Evolutionary conservation across 2,113 vertebrate species (phyloP), one percentile per base, ranked within the genome.

Genomic region (Ursus arctos): DNA sequence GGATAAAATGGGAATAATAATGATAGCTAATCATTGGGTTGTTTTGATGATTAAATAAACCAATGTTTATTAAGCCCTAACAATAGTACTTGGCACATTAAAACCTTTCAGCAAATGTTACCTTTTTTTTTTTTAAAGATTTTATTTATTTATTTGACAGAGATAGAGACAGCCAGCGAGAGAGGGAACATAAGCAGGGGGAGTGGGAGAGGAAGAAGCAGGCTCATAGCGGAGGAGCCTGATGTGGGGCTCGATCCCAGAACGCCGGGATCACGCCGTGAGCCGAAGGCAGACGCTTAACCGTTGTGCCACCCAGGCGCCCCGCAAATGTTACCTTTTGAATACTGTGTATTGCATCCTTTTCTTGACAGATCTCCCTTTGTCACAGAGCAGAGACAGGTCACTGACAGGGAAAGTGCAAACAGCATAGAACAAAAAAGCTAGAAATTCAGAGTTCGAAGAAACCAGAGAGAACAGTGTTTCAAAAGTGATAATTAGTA

Each of bases 401-500:
- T 76, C 59, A 65, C 21, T 9, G 33, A 53, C 51, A 9, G 21
- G 6, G 31, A 11, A 65, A 83, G 28, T 47, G 36, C 21, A 63
- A 65, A 67, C 2, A 87, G 31, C 3, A 47, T 81, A 31, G 3
- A 51, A 55, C 24, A 16, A 24, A 91, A 89, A 49, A 74, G 40
- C 51, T 74, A 69, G n/a, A 53, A 13, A 80, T 72, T 22, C 40
- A 88, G 26, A 79, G n/a, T 21, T 84, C 72, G 88, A 77, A 65
- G 31, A 80, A 96, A 72, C 4, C 3, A 51, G 47, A 61, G 7
- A 63, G 61, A 88, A 63, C 76, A 91, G 33, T 65, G 53, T 93
- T 94, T 11, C 92, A 91, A 88, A 40, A 33, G 49, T 87, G 67
- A 72, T 90, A 74, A 91, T 88, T 77, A 74, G 28, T 28, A 95